phyloP scores from a whole-genome alignment of 2,888 invertebrate species.

The Drosophila prostipennis region DNA sequence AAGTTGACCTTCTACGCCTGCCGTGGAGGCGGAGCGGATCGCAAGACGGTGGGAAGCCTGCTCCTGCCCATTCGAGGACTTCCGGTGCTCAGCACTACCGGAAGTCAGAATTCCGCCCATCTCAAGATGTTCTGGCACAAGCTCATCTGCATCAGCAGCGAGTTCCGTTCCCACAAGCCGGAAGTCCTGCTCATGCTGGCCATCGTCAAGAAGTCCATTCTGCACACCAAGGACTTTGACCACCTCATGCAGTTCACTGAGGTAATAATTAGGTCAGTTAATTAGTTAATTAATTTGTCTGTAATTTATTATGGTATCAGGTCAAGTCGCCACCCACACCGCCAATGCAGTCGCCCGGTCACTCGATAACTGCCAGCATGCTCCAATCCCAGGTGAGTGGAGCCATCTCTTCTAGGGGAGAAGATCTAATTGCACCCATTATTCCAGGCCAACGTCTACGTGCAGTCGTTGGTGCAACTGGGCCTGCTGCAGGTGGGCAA shows the following conservation, averaged over 20 bases:
- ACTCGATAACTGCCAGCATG: slow-evolving; percentile 79
- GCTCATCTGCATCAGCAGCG: slow-evolving; percentile 86
- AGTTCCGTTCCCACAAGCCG: slow-evolving; percentile 87
- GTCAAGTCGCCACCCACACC: slow-evolving; percentile 50
- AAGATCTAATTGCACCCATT: background rate
- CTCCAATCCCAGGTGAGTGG: slow-evolving; percentile 70
- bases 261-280: too few species aligned
- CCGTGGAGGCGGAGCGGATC: slow-evolving; percentile 60
- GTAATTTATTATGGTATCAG: slow-evolving; percentile 21
- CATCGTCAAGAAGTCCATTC: slow-evolving; percentile 85
- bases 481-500: slow-evolving; percentile 83
- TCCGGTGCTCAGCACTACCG: slow-evolving; percentile 86
- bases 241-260: slow-evolving; percentile 55
- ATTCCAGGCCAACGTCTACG: slow-evolving; percentile 76
- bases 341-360: slow-evolving; percentile 60
- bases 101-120: slow-evolving; percentile 82
- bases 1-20: slow-evolving; percentile 87
- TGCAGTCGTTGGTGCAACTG: slow-evolving; percentile 80
- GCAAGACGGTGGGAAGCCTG: slow-evolving; percentile 88
- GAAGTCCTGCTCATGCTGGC: slow-evolving; percentile 87
- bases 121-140: slow-evolving; percentile 87
- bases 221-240: slow-evolving; percentile 72
- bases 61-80: slow-evolving; percentile 89
- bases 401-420: background rate
- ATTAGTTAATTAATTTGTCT: background rate